phyloP scores from a whole-genome alignment of 1,140 invertebrate genomes.

The Drosophila miranda region DNA sequence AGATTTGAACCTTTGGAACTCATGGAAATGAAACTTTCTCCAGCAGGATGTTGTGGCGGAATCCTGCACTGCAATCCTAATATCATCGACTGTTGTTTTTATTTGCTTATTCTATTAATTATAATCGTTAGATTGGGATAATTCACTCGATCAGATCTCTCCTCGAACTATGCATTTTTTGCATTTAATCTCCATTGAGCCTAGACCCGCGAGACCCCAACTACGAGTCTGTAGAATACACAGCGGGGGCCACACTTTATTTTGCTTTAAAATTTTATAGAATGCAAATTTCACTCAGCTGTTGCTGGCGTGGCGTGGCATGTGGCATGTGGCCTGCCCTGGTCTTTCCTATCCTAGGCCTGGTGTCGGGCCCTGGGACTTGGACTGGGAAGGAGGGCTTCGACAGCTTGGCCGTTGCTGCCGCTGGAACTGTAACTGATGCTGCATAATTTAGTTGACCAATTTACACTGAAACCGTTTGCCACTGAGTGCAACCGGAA shows the following conservation, averaged over 20 bases:
- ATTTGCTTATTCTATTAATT: too few species aligned
- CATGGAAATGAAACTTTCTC: too few species aligned
- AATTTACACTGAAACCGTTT: constrained; percentile 74
- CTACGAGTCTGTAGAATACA: neutral
- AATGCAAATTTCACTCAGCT: constrained; percentile 71
- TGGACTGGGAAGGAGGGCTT: neutral
- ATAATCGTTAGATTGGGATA: too few species aligned
- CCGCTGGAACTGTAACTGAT: constrained; percentile 66
- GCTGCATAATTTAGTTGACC: constrained; percentile 81
- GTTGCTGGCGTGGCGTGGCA: constrained; percentile 33
- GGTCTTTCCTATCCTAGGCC: neutral
- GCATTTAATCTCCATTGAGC: too few species aligned
- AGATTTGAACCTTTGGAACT: too few species aligned
- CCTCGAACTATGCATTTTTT: too few species aligned
- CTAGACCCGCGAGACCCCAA: too few species aligned
- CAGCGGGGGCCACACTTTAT: constrained; percentile 57
- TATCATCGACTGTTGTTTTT: too few species aligned
- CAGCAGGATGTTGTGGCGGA: too few species aligned
- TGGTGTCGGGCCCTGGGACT: constrained; percentile 12
- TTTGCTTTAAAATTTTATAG: constrained; percentile 71
- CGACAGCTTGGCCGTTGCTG: constrained; percentile 45
- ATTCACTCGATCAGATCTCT: too few species aligned
- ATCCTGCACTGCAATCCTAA: too few species aligned
- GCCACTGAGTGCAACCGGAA: constrained; percentile 79
- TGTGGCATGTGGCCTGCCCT: too few species aligned